Percentiles rank a stretch among this genome's conserved stretches.
These are phyloP conservation scores for Mionectes olivaceus DNA, from an alignment of 2,797 vertebrate genomes.

Conservation along the genomic window DNA sequence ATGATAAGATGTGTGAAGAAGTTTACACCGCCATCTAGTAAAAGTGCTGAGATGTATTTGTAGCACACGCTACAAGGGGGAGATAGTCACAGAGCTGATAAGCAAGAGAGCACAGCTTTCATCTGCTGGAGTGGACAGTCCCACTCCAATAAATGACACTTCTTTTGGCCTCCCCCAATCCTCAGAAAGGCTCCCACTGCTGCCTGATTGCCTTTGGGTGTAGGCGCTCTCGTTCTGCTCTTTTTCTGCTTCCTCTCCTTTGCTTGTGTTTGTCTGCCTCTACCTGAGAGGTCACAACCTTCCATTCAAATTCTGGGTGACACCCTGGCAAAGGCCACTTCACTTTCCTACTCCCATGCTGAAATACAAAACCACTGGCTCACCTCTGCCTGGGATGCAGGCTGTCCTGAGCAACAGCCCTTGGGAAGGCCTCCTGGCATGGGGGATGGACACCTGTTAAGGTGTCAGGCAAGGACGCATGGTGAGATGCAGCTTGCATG, in stretches of 20 bases:
- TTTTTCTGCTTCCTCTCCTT: not conserved
- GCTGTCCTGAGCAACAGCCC: accelerated
- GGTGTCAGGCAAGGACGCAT: not conserved
- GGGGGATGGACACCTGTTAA: accelerated
- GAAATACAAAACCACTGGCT: not conserved
- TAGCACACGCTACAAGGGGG: not conserved
- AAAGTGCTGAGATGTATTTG: not conserved
- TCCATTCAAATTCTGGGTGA: accelerated
- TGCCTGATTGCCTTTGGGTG: not conserved
- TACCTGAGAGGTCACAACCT: not conserved
- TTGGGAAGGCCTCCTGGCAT: accelerated
- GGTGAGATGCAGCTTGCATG: accelerated
- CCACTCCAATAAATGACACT: not conserved
- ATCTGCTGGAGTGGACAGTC: not conserved
- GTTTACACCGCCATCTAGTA: not conserved
- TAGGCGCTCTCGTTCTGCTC: not conserved
- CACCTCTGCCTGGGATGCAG: not conserved
- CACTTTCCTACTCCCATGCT: not conserved
- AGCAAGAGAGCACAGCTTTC: not conserved
- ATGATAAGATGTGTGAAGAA: not conserved
- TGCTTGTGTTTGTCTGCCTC: not conserved
- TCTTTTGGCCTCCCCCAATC: not conserved
- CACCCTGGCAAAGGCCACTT: accelerated
- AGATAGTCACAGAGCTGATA: not conserved
- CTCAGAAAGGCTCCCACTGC: not conserved